These are phyloP conservation scores for Astyanax mexicanus DNA, from an alignment of 2,797 vertebrate species.

Conservation along the genomic window DNA sequence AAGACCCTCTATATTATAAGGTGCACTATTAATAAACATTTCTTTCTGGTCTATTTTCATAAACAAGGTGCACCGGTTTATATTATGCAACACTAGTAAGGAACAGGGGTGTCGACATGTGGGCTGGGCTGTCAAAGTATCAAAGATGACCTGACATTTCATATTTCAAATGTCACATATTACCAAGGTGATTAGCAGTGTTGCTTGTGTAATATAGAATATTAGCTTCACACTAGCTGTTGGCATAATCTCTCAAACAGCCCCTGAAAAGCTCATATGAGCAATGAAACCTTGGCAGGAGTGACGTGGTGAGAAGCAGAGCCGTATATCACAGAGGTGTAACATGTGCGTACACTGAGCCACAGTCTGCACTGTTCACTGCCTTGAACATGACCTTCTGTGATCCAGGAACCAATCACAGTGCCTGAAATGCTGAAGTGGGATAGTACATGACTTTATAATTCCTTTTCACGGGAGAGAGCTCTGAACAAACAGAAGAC, in stretches of 20 bases:
- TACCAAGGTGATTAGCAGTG: neutral
- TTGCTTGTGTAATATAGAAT: constrained; percentile 5
- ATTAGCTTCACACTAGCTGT: neutral
- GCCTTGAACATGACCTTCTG: constrained; percentile 58
- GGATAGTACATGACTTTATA: constrained; percentile 53
- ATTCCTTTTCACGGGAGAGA: constrained; percentile 69
- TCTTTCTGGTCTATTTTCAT: too few species aligned
- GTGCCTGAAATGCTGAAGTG: constrained; percentile 25
- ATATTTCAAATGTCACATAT: neutral
- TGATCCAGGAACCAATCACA: constrained; percentile 66
- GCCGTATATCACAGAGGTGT: constrained; percentile 27
- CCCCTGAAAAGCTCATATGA: neutral
- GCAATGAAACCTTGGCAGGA: constrained; percentile 15
- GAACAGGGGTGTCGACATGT: too few species aligned
- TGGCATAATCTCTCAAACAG: neutral
- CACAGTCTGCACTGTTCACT: constrained; percentile 52
- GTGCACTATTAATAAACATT: too few species aligned
- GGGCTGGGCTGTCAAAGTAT: too few species aligned
- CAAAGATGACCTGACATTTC: too few species aligned
- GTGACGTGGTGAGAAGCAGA: neutral
- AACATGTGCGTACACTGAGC: constrained; percentile 55
- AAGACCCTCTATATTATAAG: too few species aligned
- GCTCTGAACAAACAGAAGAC: constrained; percentile 68
- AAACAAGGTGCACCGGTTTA: too few species aligned
- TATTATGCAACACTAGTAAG: too few species aligned